These are phyloP conservation scores for Triplophysa rosa DNA, from an alignment of 2,113 vertebrate species.

Conservation along the genomic window DNA sequence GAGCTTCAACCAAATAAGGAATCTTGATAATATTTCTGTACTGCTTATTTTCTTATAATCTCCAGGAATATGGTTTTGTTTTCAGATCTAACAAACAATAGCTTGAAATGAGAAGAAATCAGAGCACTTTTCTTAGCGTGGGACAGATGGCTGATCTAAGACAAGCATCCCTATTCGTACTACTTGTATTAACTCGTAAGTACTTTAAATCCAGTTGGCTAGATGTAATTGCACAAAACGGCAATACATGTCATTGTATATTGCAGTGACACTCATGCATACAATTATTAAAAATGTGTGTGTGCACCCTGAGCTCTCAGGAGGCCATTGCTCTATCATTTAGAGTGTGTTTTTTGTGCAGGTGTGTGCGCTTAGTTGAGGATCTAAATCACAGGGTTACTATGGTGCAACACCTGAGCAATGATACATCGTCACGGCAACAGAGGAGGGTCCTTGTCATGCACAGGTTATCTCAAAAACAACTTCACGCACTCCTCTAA, in stretches of 20 bases:
- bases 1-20: not conserved
- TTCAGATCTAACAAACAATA: too few species aligned
- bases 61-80: not conserved
- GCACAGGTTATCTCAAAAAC: slow-evolving; percentile 42
- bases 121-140: not conserved
- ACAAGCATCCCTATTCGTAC: not conserved
- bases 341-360: slow-evolving; percentile 22
- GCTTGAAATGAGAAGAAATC: not conserved
- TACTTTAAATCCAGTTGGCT: too few species aligned
- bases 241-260: too few species aligned
- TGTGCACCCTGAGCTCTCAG: not conserved
- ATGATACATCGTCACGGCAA: slow-evolving; percentile 9
- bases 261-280: too few species aligned
- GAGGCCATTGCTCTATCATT: not conserved
- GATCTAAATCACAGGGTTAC: slow-evolving; percentile 14
- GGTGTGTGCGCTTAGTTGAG: slow-evolving; percentile 27
- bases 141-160: not conserved
- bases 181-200: too few species aligned
- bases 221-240: too few species aligned
- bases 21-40: not conserved
- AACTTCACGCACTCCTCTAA: not conserved
- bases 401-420: slow-evolving; percentile 28
- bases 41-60: not conserved
- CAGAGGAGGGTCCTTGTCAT: slow-evolving; percentile 34
- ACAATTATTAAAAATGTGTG: not conserved